Conservation (phyloP, 2,888 invertebrate genomes). For the Zygogramma bicolorata region DNA sequence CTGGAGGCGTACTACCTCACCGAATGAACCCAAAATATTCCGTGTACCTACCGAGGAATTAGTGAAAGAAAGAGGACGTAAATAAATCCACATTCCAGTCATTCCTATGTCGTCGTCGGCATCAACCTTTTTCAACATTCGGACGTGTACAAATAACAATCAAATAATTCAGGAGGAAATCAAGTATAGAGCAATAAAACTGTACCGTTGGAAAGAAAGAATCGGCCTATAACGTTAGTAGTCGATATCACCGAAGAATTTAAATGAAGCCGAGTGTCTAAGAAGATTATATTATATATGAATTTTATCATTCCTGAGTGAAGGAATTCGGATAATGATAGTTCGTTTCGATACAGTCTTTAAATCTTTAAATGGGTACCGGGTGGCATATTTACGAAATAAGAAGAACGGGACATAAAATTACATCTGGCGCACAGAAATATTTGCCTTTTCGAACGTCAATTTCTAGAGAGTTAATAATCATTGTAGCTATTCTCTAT, state of each 20-base stretch:
- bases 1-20: no score
- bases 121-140: background rate
- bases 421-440: no score
- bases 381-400: background rate
- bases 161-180: slow-evolving; percentile 16
- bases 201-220: slow-evolving; percentile 9
- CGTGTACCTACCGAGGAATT: background rate
- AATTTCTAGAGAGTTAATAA: no score
- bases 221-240: slow-evolving; percentile 17
- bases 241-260: slow-evolving; percentile 24
- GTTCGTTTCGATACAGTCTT: slow-evolving; percentile 17
- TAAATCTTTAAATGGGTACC: background rate
- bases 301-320: slow-evolving; percentile 24
- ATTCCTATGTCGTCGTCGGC: background rate
- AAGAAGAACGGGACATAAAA: background rate
- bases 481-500: no score
- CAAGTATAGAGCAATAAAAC: slow-evolving; percentile 5
- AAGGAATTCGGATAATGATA: slow-evolving; percentile 24
- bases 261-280: slow-evolving; percentile 15
- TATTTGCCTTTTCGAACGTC: no score
- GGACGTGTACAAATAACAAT: slow-evolving; percentile 1
- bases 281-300: slow-evolving; percentile 25
- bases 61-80: background rate
- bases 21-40: background rate
- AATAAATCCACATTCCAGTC: background rate